Evolutionary conservation across 2,888 invertebrate genomes (phyloP).

Genomic region (Polyommatus icarus): DNA sequence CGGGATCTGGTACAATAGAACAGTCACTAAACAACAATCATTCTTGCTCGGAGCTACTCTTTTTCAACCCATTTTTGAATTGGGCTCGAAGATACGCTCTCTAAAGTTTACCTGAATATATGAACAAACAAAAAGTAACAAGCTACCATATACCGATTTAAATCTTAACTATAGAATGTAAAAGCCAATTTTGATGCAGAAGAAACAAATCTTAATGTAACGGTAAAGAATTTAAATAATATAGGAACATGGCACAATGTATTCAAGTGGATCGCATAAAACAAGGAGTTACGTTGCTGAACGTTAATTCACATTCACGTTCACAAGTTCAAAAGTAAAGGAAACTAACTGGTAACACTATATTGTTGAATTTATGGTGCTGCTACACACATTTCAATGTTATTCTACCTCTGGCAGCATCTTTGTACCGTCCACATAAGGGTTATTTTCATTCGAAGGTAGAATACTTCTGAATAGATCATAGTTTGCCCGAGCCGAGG

Average conservation of each 20-base stretch:
- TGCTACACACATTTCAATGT: constrained; percentile 45
- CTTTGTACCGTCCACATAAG: background rate
- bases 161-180: background rate
- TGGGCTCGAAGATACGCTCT: background rate
- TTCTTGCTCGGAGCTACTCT: background rate
- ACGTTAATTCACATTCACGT: constrained; percentile 20
- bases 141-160: background rate
- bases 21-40: constrained; percentile 4
- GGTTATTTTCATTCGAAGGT: background rate
- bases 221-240: background rate
- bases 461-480: background rate
- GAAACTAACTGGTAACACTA: constrained; percentile 74
- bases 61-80: background rate
- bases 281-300: background rate
- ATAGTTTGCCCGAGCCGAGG: constrained; percentile 59
- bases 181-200: background rate
- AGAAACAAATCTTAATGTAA: background rate
- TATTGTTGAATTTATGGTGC: constrained; percentile 75
- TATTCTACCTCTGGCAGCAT: background rate
- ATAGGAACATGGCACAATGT: background rate
- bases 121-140: background rate
- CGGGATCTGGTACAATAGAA: background rate
- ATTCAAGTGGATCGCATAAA: background rate
- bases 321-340: constrained; percentile 47
- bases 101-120: background rate